A percentile compares a stretch with the other conserved stretches of the same genome.
Conservation (phyloP, 2,113 vertebrate species). For the Strix uralensis region DNA sequence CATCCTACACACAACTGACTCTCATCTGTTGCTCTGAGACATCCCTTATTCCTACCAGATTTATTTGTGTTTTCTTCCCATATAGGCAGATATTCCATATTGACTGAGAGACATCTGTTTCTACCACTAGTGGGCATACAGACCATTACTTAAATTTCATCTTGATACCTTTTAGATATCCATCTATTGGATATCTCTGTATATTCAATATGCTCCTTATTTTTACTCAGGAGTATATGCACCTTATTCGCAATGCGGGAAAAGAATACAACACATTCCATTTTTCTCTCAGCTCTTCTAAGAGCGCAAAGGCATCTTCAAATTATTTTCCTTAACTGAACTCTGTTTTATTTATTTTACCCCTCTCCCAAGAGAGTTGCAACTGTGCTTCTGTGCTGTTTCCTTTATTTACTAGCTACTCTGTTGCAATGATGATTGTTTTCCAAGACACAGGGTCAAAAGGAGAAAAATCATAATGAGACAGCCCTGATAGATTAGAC, state of each 20-base stretch:
- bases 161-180: background rate
- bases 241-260: background rate
- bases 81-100: background rate
- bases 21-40: background rate
- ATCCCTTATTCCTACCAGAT: background rate
- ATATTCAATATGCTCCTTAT: background rate
- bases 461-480: background rate
- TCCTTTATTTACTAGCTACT: background rate
- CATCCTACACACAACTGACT: background rate
- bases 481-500: background rate
- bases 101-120: background rate
- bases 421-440: background rate
- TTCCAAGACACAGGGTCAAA: background rate
- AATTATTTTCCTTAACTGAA: background rate
- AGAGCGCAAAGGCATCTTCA: background rate
- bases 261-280: background rate
- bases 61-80: background rate
- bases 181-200: background rate
- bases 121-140: background rate
- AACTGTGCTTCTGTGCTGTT: background rate
- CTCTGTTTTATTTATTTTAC: background rate
- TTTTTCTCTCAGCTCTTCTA: background rate
- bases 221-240: background rate
- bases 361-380: background rate
- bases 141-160: background rate